Evolutionary conservation across 2,797 vertebrate species (phyloP), one percentile per base, ranked within the genome.

Genomic region (Crenichthys baileyi): DNA sequence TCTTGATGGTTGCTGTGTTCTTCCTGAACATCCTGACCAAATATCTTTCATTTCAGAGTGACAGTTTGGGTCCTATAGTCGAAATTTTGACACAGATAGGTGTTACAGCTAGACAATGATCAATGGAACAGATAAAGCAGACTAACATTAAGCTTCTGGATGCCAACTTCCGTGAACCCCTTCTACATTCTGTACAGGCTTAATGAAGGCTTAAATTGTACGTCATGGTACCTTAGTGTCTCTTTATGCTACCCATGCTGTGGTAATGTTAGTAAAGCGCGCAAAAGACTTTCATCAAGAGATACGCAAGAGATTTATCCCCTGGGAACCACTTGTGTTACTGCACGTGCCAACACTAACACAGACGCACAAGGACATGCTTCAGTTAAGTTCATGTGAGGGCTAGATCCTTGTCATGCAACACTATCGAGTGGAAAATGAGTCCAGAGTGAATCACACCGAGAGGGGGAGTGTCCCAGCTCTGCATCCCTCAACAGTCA

Each of bases 331-430:
- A 73, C 55, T 60, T 16, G 39, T 41, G 2, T n/a, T 73, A 16
- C 53, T 16, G n/a, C 22, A 58, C 24, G 20, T n/a, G 55, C 31
- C 31, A 58, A 39, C 5, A 71, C 46, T 50, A 15, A 44, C 29
- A 7, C 24, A 58, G 22, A n/a, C 12, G 2, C 51, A 56, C 22
- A 46, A 73, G 15, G 55, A 58, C 55, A 29, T 18, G 55, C 55
- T 56, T n/a, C 55, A 73, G 39, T 73, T 8, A 41, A 73, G 39
- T 60, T 73, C 20, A 26, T 60, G n/a, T 58, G 22, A 73, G 55
- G 16, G 39, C 15, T 73, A 36, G 44, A 58, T 60, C 39, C 36
- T 73, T 73, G 72, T 73, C 72, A 44, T 58, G 36, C 53, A 60
- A 73, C 44, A 16, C 72, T 39, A 73, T 44, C 8, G 55, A 60